Base-by-base conservation (phyloP, 2,888 invertebrate species). In the Drosophila formosana region DNA sequence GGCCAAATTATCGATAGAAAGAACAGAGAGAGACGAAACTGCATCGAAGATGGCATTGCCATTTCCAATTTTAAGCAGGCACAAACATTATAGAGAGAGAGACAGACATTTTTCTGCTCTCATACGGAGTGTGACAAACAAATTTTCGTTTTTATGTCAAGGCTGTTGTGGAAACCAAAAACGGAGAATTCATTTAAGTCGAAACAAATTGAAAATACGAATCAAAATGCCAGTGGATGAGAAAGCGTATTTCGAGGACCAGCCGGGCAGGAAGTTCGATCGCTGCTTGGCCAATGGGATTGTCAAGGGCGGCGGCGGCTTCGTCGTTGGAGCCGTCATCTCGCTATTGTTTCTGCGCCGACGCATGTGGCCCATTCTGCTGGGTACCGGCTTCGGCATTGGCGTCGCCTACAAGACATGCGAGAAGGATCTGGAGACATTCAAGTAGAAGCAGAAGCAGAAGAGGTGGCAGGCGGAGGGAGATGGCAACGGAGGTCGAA, bases 311-410 rank as follows among this genome's bases (percentile, higher is more conserved):
- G 62, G 79, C 25, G 83, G 77, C 7, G 91, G 90, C 3, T 68
- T 89, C 6, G 57, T 82, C 8, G 71, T 90, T 4, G 91, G 90
- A 0, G 57, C 84, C 6, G 70, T 89, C 23, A 62, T 80, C 26
- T 89, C 91, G 0, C n/a, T 87, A 8, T 43, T 90, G 4, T 80
- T 91, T 56, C 62, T 82, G 3, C 82, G 87, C 4, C 67, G 88
- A 3, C 82, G 82, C 8, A 53, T 68, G 5, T 91, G 85, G 83
- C 91, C 89, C 2, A 66, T 86, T 7, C 53, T 81, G 34, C 23
- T 90, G 39, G 90, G 89, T 11, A 64, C 85, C 8, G 85, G 88
- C 23, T 86, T 88, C 11, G 89, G 89, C 13, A 45, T 82, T 13
- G 89, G 89, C 13, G 56, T 84, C 34, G 84, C 87, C 53, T 89